Conservation (phyloP, 35 echinoderm and acorn worm genomes). For the Lytechinus pictus region DNA sequence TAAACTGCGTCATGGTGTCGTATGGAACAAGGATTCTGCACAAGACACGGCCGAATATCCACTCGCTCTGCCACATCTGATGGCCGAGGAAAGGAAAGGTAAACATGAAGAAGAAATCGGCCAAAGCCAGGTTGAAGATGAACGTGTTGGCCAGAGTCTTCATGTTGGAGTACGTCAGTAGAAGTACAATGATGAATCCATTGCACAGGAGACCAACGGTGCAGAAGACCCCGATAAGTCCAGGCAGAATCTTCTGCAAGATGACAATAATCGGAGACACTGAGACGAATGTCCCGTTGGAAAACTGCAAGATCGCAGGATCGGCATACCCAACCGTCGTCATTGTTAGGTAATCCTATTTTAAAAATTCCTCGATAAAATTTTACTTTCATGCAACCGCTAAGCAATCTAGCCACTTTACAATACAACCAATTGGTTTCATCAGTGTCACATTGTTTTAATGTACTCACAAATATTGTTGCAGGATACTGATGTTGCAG, state of each 20-base stretch:
- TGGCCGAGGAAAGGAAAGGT: conserved; percentile 80
- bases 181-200: conserved; percentile 80
- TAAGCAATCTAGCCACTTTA: not conserved
- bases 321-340: conserved; percentile 40
- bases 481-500: not conserved
- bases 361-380: not conserved
- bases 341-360: conserved; percentile 18
- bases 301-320: not conserved
- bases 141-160: conserved; percentile 88
- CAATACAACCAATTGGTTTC: not conserved
- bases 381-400: not conserved
- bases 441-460: not conserved
- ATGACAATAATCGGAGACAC: not conserved
- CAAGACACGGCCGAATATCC: conserved; percentile 84
- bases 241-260: not conserved
- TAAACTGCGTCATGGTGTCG: conserved; percentile 88
- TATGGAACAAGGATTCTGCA: conserved; percentile 79
- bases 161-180: conserved; percentile 79
- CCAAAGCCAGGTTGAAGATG: conserved; percentile 83
- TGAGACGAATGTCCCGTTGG: not conserved
- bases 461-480: not conserved
- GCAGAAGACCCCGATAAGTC: conserved; percentile 62
- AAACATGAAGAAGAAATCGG: conserved; percentile 94
- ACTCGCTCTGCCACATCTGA: conserved; percentile 60
- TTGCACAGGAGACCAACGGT: conserved; percentile 71